Evolutionary conservation across 2,797 vertebrate genomes (phyloP).

Genomic region (Acrocephalus scirpaceus): DNA sequence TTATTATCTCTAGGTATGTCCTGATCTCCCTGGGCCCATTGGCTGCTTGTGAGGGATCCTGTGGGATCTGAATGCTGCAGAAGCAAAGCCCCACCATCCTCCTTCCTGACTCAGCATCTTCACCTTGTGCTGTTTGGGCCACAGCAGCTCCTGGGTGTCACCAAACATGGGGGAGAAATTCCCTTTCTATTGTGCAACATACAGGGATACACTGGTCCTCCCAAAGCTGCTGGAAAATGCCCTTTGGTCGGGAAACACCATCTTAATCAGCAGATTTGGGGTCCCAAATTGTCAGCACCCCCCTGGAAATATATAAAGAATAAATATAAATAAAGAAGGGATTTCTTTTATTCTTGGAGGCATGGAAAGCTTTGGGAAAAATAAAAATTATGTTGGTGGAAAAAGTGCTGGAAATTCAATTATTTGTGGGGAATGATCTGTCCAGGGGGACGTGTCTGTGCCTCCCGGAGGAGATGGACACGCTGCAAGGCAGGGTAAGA

Average conservation of each 20-base stretch:
- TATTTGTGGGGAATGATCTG: not conserved
- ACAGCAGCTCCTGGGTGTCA: not conserved
- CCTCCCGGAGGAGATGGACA: not conserved
- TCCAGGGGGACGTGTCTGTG: too few species aligned
- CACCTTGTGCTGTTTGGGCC: not conserved
- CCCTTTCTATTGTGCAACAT: not conserved
- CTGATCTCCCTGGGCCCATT: not conserved
- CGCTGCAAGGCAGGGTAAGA: rapidly evolving
- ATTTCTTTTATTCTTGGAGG: not conserved
- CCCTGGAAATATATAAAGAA: not conserved
- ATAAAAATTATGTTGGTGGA: not conserved
- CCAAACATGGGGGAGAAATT: not conserved
- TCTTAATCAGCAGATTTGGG: not conserved
- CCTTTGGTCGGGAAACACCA: not conserved
- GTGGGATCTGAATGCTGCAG: not conserved
- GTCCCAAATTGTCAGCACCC: not conserved
- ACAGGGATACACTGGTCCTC: rapidly evolving
- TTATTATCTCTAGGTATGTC: not conserved
- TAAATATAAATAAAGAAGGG: not conserved
- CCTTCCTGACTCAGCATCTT: not conserved
- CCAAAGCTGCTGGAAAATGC: not conserved
- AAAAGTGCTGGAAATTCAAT: not conserved
- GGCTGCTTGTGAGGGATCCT: not conserved
- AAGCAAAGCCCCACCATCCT: rapidly evolving
- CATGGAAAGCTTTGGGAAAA: not conserved